Base-by-base conservation (phyloP, 1,140 invertebrate species). In the Drosophila malerkotliana region DNA sequence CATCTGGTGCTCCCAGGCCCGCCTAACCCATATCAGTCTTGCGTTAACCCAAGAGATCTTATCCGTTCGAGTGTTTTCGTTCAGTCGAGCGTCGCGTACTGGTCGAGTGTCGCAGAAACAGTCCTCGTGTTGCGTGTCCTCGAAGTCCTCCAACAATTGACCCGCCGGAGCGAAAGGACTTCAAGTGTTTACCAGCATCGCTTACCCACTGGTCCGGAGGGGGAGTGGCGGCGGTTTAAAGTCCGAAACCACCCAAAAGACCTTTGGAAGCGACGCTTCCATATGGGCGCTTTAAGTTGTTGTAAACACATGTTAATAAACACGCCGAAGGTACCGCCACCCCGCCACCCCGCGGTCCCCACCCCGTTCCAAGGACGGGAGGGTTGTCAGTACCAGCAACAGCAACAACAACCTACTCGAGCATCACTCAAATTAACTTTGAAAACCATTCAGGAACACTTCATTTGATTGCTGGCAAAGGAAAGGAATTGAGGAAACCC, bases 371-470 rank as follows among this genome's bases (percentile, higher is more conserved):
- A 15, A 18, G 45, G 18, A 18, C 12, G 32, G n/a, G 53, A 64
- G 79, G 79, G 80, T 83, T 85, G 82, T 82, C 82, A 85, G 73
- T 78, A 85, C 82, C 81, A 85, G 81, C 56, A 52, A 8, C 34
- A 62, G 41, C 14, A 44, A 18, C 14, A 10, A 37, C 72, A 49
- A n/a, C 54, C 51, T 48, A 34, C 59, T 87, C 58, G 83, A 90
- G 87, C 87, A 90, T 90, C 87, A 90, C 81, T 90, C 87, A 90
- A 90, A 90, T 90, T 90, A 90, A 90, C 87, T 90, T 90, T 90
- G 79, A 90, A 90, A 90, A 90, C 87, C 87, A 90, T 90, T 90
- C 87, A 90, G 87, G 87, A 90, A 90, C 87, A 90, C 87, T 90
- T 90, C 87, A 90, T 90, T 90, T 90, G 87, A 90, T 90, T 90